phyloP scores from a whole-genome alignment of 1,140 invertebrate genomes.

The Eriocheir sinensis region DNA sequence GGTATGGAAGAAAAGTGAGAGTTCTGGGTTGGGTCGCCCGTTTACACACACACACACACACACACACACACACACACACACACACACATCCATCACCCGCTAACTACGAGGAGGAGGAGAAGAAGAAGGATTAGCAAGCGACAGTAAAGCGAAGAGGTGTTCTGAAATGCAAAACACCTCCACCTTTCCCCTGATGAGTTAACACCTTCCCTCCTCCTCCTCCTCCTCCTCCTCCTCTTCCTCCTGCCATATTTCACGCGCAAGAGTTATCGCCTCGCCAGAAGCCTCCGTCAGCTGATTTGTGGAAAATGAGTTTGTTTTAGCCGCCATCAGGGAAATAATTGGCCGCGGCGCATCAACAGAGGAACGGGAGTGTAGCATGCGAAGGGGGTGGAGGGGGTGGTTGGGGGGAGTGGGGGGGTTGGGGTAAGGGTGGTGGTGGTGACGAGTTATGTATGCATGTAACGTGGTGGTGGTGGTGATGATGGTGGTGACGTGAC shows the following conservation, averaged over 20 bases:
- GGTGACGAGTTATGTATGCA: not conserved
- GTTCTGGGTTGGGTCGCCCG: too few relatives aligned
- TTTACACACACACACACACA: slow-evolving; percentile 49
- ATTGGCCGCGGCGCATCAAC: not conserved
- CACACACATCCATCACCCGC: slow-evolving; percentile 4
- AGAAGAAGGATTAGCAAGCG: slow-evolving; percentile 36
- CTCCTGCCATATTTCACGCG: slow-evolving; percentile 39
- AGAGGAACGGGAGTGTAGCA: not conserved
- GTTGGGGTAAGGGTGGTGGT: not conserved
- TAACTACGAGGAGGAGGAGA: not conserved
- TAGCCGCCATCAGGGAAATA: not conserved
- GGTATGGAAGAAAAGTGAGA: not conserved
- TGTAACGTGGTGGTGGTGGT: too few relatives aligned
- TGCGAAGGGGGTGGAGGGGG: not conserved
- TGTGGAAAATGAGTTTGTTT: slow-evolving; percentile 62
- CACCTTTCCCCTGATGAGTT: slow-evolving; percentile 39
- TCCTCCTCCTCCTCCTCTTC: not conserved
- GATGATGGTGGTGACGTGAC: not conserved
- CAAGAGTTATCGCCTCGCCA: not conserved
- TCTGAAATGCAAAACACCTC: slow-evolving; percentile 55
- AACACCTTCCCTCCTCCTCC: not conserved
- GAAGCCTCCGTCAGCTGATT: slow-evolving; percentile 42
- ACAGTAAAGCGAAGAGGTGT: slow-evolving; percentile 44
- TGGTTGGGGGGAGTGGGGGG: not conserved
- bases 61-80: slow-evolving; percentile 50